These are phyloP conservation scores for Meiosimyza decipiens DNA, from an alignment of 2,888 invertebrate genomes.

Conservation along the genomic window DNA sequence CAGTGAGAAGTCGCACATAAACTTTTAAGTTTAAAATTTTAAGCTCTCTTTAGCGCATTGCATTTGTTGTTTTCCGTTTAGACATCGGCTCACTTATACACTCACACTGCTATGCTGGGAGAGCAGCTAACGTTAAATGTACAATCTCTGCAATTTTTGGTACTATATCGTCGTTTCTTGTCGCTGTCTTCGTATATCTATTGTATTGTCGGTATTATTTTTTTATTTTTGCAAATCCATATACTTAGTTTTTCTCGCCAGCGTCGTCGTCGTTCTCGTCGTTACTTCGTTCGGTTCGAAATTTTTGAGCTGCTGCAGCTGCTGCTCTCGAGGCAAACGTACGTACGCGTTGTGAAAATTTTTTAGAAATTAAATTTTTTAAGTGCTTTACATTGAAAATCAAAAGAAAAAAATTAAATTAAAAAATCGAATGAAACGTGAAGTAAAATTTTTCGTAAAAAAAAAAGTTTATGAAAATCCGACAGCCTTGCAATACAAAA, in stretches of 20 bases:
- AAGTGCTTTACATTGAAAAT: no score
- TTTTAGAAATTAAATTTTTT: not conserved
- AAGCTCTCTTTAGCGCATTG: not conserved
- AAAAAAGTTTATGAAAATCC: not conserved
- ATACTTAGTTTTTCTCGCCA: constrained; percentile 41
- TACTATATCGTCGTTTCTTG: constrained; percentile 22
- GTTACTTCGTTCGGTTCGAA: constrained; percentile 54
- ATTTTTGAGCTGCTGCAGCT: constrained; percentile 44
- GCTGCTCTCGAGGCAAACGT: constrained; percentile 16
- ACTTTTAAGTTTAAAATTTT: not conserved
- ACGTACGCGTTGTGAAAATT: constrained; percentile 6
- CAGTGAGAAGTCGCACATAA: not conserved
- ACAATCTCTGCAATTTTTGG: not conserved
- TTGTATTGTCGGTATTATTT: not conserved
- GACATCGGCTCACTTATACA: not conserved
- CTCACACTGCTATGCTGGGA: no score
- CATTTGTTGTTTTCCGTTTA: constrained; percentile 7
- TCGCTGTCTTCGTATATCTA: constrained; percentile 33
- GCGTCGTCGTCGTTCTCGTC: constrained; percentile 46
- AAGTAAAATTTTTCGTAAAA: not conserved
- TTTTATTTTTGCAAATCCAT: constrained; percentile 22
- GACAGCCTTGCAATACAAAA: not conserved
- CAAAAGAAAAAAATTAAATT: no score
- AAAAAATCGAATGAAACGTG: no score
- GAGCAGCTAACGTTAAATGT: no score